phyloP scores from a whole-genome alignment of 2,888 invertebrate species.

The Limnephilus marmoratus region DNA sequence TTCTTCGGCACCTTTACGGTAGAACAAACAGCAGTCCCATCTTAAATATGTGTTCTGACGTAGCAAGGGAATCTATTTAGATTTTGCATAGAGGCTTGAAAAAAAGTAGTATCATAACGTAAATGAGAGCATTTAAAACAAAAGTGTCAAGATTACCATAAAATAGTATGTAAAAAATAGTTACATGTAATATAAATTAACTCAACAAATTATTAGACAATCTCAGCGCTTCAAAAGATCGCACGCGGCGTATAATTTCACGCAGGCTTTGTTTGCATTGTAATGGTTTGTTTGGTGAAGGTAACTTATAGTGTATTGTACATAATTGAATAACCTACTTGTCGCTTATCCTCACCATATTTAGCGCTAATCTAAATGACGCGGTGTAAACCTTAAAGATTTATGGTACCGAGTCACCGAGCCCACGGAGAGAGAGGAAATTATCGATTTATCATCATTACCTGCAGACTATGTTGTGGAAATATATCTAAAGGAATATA shows the following conservation, averaged over 20 bases:
- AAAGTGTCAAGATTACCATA: no score
- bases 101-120: no score
- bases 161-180: no score
- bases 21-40: no score
- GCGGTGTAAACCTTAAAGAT: neutral
- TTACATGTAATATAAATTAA: neutral
- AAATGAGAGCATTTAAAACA: neutral
- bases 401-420: neutral
- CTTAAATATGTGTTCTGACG: no score
- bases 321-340: neutral
- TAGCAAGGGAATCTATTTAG: no score
- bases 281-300: neutral
- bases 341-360: neutral
- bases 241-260: neutral
- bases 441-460: conserved; percentile 2
- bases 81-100: no score
- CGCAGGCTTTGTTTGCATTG: neutral
- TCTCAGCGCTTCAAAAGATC: neutral
- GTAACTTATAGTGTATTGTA: neutral
- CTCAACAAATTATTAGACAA: neutral
- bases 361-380: neutral
- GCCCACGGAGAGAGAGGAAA: neutral
- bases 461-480: neutral
- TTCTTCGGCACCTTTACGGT: no score
- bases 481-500: neutral